phyloP scores from a whole-genome alignment of 2,888 invertebrate species.

The Sturmia bella region DNA sequence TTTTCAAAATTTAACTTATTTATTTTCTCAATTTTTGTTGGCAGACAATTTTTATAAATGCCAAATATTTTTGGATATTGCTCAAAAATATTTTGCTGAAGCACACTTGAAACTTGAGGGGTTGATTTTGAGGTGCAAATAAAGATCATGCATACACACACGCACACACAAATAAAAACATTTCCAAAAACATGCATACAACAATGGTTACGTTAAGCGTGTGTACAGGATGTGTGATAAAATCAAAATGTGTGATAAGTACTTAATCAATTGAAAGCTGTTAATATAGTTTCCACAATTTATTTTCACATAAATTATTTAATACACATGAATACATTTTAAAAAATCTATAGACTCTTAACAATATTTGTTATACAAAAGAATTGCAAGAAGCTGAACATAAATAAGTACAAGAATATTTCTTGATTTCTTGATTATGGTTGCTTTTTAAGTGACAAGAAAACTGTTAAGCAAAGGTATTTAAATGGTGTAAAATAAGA shows the following conservation, averaged over 20 bases:
- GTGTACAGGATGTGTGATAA: constrained; percentile 8
- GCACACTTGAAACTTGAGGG: too few relatives aligned
- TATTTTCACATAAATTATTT: constrained; percentile 57
- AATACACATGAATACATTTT: constrained; percentile 53
- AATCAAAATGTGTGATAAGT: constrained; percentile 63
- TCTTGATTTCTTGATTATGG: constrained; percentile 2
- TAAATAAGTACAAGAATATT: constrained; percentile 7
- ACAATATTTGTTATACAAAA: constrained; percentile 13
- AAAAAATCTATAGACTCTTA: constrained; percentile 50
- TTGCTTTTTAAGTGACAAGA: background rate
- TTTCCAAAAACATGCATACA: too few relatives aligned
- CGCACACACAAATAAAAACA: too few relatives aligned
- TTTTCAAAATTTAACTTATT: too few relatives aligned
- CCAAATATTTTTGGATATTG: too few relatives aligned
- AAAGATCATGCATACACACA: too few relatives aligned
- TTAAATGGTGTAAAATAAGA: too few relatives aligned
- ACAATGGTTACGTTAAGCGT: too few relatives aligned
- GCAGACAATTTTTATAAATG: too few relatives aligned
- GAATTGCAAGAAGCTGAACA: constrained; percentile 1
- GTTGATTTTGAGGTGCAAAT: too few relatives aligned
- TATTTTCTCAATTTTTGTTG: too few relatives aligned
- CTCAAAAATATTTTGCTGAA: too few relatives aligned
- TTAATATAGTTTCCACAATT: constrained; percentile 65
- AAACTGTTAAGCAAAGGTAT: background rate
- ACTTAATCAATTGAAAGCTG: constrained; percentile 65